Base-by-base conservation (phyloP, 2,797 vertebrate species). In the Balearica regulorum region DNA sequence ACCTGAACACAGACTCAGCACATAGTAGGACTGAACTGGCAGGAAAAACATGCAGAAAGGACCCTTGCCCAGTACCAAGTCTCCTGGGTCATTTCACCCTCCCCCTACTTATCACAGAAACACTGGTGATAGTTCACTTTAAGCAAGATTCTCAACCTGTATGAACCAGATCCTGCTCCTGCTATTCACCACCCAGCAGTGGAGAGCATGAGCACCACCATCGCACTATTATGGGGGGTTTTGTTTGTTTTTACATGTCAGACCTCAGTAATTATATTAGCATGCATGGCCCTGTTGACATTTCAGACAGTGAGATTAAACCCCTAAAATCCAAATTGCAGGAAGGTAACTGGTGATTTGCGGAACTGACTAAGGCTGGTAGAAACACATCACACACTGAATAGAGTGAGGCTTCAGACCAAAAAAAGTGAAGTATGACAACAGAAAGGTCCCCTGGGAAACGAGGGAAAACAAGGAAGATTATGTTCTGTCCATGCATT, bases 221-320 rank as follows among this genome's bases (percentile, higher is more conserved):
- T 4, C 28, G 26, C 1, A 1, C 19, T 44, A 2, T 15, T 46
- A 53, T 3, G 5, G 15, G 4, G 3, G 3, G 0, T 2, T 22
- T 51, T 12, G 16, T 35, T 16, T 60, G 46, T 0, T 65, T 85
- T 53, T 5, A 24, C 17, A 10, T 18, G 10, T 66, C 72, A 66
- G 35, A 72, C 3, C 6, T 79, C 83, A 70, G 33, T 35, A 62
- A 64, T 41, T 61, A 10, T 15, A 54, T 72, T 51, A 24, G 20
- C 33, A 54, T 10, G 28, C 3, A 1, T 22, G 24, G 25, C 12
- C 8, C 19, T 77, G 29, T 78, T 62, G 90, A 22, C 9, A 24
- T 17, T 29, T 62, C 60, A 46, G n/a, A 54, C 6, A 41, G 13
- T 15, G 21, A 43, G 11, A 54, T 68, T 35, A 87, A 91, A 43